Conservation (phyloP, 2,888 invertebrate species). For the Troides aeacus region DNA sequence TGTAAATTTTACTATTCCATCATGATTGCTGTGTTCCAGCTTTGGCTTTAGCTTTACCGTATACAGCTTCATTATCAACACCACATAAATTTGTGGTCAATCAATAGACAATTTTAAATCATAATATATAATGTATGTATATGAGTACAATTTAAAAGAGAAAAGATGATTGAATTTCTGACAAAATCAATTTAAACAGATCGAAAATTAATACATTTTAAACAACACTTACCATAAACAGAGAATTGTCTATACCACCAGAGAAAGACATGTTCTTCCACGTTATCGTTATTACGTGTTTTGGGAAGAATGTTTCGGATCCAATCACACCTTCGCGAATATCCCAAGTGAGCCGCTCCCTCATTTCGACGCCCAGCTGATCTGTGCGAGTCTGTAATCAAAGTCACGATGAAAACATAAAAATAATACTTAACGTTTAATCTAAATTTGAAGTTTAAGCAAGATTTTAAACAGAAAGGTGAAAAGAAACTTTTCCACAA, state of each 20-base stretch:
- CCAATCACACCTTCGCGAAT: constrained; percentile 94
- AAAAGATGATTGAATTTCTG: constrained; percentile 85
- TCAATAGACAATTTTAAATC: too few species aligned
- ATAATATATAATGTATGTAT: too few species aligned
- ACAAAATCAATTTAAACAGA: constrained; percentile 35
- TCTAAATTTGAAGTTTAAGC: not conserved
- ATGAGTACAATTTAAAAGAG: not conserved
- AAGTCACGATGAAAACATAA: not conserved
- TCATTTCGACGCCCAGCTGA: constrained; percentile 90
- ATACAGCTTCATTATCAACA: too few species aligned
- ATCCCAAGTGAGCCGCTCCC: constrained; percentile 93
- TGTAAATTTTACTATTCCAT: too few species aligned
- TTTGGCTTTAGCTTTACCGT: too few species aligned
- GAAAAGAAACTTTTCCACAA: too few species aligned
- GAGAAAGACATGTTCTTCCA: constrained; percentile 98
- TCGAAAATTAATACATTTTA: not conserved
- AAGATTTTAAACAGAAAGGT: too few species aligned
- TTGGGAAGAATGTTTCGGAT: constrained; percentile 93
- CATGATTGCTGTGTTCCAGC: too few species aligned
- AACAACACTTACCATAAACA: constrained; percentile 79
- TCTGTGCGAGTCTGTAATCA: constrained; percentile 83
- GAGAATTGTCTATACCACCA: constrained; percentile 90
- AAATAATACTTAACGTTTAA: not conserved
- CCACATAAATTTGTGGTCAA: too few species aligned
- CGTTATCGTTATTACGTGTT: constrained; percentile 93